Evolutionary conservation across 1,140 invertebrate genomes (phyloP), one percentile per base, ranked within the genome.

Genomic region (Paraescarpia echinospica): DNA sequence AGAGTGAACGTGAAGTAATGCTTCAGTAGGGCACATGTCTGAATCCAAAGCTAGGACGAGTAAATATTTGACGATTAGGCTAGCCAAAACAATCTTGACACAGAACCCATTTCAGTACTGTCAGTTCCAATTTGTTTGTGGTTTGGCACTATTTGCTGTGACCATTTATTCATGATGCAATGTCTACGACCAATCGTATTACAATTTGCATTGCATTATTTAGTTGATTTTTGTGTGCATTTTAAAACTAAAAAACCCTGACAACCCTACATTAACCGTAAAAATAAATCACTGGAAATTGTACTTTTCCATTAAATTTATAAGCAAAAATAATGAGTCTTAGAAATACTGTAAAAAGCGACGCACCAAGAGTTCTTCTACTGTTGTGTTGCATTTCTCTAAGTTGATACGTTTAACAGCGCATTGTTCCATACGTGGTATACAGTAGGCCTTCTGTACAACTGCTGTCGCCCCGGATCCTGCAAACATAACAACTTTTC

Each of bases 321-420:
- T 18, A 77, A 77, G 59, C 22, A 27, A 27, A 77, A 12, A 0
- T 77, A 77, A 41, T 6, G 91, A 35, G 35, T 93, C 35, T 89
- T 92, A 88, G 48, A 89, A 18, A 33, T 34, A 6, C 18, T n/a
- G 89, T 14, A 41, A 41, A 41, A 41, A 77, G 59, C 2, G 9
- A 94, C 96, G 96, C 95, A 98, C 97, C 96, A 98, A 95, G 41
- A 98, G 95, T 96, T 99, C 99, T 95, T 99, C 99, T 97, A 99
- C 99, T 92, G 98, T 99, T 8, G 99, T 99, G 96, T 99, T 99
- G 98, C 99, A 99, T 97, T 99, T 99, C 96, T 99, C 99, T 94
- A 99, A 96, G 96, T 99, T 99, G 95, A 99, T 99, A 93, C 99
- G 97, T 96, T 99, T 99, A 94, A 99, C 99, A 94, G 99, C 99